These are phyloP conservation scores for Sarcophaga carnaria DNA, from an alignment of 2,888 invertebrate species.

Conservation along the genomic window DNA sequence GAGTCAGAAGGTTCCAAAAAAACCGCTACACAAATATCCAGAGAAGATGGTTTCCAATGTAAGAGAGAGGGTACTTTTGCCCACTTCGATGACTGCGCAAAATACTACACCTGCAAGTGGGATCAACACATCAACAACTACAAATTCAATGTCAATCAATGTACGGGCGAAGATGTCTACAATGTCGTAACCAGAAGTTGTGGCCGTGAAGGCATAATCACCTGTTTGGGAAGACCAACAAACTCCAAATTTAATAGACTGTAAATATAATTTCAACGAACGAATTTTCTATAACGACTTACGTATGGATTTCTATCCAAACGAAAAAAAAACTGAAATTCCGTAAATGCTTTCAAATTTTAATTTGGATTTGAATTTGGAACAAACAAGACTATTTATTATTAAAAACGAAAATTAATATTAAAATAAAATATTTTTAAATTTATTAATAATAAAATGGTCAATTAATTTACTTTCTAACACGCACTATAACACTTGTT, in stretches of 20 bases:
- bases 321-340: not conserved
- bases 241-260: conserved; percentile 51
- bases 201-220: conserved; percentile 44
- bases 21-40: not conserved
- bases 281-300: conserved; percentile 5
- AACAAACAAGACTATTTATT: not conserved
- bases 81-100: conserved; percentile 65
- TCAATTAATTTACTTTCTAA: no score
- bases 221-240: conserved; percentile 53
- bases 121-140: conserved; percentile 33
- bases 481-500: no score
- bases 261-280: conserved; percentile 21
- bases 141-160: conserved; percentile 58
- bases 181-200: conserved; percentile 47
- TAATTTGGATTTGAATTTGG: not conserved
- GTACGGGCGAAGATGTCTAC: conserved; percentile 61
- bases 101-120: conserved; percentile 70
- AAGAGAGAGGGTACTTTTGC: conserved; percentile 64
- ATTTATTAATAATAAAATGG: not conserved
- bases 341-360: not conserved
- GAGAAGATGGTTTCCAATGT: conserved; percentile 59
- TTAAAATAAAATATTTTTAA: not conserved
- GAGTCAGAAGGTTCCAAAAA: conserved; percentile 2
- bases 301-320: not conserved
- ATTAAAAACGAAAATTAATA: not conserved